These are phyloP conservation scores for Limanda limanda DNA, from an alignment of 2,113 vertebrate species.

Conservation along the genomic window DNA sequence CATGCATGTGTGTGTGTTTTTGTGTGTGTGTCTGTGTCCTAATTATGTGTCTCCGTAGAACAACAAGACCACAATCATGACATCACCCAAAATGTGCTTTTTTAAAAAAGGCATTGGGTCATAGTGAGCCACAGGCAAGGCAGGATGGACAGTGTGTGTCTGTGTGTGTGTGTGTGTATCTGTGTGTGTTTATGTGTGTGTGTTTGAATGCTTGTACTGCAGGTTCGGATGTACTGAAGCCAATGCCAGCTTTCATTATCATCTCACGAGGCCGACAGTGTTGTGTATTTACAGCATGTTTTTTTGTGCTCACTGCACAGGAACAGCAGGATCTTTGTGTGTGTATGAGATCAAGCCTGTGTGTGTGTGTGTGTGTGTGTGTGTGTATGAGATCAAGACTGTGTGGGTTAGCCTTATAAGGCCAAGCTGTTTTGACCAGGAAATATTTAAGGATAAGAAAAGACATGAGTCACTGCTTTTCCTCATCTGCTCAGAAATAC, in stretches of 20 bases:
- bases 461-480: conserved; percentile 68
- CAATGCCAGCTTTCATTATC: conserved; percentile 50
- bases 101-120: conserved; percentile 39
- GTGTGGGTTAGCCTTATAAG: conserved; percentile 64
- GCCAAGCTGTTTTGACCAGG: conserved; percentile 59
- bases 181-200: no score
- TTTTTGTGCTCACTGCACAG: conserved; percentile 41
- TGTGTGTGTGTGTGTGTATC: neutral
- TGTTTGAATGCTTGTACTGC: neutral
- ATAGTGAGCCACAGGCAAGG: conserved; percentile 39
- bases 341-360: neutral
- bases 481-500: conserved; percentile 48
- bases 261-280: conserved; percentile 35
- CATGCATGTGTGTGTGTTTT: neutral
- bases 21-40: conserved; percentile 9
- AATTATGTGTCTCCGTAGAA: conserved; percentile 18
- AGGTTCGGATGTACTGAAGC: conserved; percentile 37
- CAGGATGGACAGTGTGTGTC: conserved; percentile 8
- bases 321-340: conserved; percentile 27
- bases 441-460: conserved; percentile 68
- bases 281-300: conserved; percentile 43
- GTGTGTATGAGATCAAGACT: conserved; percentile 5
- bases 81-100: conserved; percentile 58
- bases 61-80: conserved; percentile 45
- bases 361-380: conserved; percentile 9